Conservation (phyloP, 2,113 vertebrate genomes). For the Ellobius talpinus region DNA sequence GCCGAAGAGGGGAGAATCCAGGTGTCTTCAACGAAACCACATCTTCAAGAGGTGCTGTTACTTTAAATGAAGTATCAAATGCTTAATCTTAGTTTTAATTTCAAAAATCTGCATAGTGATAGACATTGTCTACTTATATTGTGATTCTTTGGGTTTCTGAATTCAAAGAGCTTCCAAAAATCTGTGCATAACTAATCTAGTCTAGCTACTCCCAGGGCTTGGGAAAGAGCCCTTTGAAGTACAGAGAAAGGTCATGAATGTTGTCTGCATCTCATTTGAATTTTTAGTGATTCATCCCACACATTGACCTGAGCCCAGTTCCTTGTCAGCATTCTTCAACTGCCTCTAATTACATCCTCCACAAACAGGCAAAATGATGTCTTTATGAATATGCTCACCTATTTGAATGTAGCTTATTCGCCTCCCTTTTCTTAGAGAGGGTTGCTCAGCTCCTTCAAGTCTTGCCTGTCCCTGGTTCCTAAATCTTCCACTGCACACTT, state of each 20-base stretch:
- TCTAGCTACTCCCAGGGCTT: background rate
- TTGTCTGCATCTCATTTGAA: background rate
- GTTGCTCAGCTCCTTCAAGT: background rate
- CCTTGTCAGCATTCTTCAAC: background rate
- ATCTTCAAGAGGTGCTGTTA: background rate
- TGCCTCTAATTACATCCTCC: background rate
- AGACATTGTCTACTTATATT: background rate
- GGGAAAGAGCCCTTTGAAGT: background rate
- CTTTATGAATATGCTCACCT: background rate
- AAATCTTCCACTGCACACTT: background rate
- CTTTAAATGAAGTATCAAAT: slow-evolving; percentile 14
- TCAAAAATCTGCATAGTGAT: background rate
- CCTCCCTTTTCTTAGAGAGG: background rate
- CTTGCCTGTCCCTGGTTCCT: background rate
- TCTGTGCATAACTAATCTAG: background rate
- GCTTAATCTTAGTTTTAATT: background rate
- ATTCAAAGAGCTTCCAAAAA: background rate
- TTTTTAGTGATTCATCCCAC: background rate
- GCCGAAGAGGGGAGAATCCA: background rate
- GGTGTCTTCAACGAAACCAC: background rate
- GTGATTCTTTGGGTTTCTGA: background rate
- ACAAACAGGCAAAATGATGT: background rate
- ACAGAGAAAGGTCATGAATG: background rate
- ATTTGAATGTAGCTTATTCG: background rate
- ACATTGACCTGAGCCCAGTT: background rate